Conservation (phyloP, 2,888 invertebrate genomes). For the Bembecia ichneumoniformis region DNA sequence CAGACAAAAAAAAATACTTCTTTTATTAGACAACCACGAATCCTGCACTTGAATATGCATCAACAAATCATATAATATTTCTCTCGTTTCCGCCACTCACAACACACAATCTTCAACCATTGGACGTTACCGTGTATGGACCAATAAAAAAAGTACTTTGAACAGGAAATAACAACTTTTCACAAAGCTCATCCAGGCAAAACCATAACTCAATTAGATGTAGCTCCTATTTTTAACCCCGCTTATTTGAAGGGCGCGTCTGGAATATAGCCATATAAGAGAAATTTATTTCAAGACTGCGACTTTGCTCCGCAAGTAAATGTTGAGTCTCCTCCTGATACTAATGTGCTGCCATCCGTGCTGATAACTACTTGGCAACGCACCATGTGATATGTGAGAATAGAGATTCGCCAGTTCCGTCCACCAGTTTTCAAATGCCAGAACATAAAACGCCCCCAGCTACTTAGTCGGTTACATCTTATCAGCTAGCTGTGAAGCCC, state of each 20-base stretch:
- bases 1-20: conserved; percentile 18
- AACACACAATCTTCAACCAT: conserved; percentile 20
- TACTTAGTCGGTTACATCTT: too few relatives aligned
- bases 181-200: conserved; percentile 18
- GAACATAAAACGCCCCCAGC: too few relatives aligned
- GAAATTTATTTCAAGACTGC: too few relatives aligned
- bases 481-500: too few relatives aligned
- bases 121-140: conserved; percentile 23
- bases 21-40: conserved; percentile 25
- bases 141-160: conserved; percentile 25
- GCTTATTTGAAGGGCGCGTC: conserved; percentile 19
- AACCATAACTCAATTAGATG: conserved; percentile 13
- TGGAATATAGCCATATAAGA: too few relatives aligned
- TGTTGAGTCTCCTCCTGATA: too few relatives aligned
- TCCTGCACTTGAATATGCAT: conserved; percentile 21
- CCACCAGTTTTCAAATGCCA: too few relatives aligned
- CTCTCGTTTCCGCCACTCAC: conserved; percentile 18
- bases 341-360: too few relatives aligned
- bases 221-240: conserved; percentile 14
- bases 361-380: too few relatives aligned
- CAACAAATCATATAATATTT: conserved; percentile 17
- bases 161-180: conserved; percentile 14
- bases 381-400: too few relatives aligned
- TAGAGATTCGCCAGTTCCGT: too few relatives aligned
- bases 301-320: too few relatives aligned